Percentiles rank a stretch among this genome's conserved stretches.
These are phyloP conservation scores for Falco concolor DNA, from an alignment of 2,797 vertebrate genomes.

Conservation along the genomic window DNA sequence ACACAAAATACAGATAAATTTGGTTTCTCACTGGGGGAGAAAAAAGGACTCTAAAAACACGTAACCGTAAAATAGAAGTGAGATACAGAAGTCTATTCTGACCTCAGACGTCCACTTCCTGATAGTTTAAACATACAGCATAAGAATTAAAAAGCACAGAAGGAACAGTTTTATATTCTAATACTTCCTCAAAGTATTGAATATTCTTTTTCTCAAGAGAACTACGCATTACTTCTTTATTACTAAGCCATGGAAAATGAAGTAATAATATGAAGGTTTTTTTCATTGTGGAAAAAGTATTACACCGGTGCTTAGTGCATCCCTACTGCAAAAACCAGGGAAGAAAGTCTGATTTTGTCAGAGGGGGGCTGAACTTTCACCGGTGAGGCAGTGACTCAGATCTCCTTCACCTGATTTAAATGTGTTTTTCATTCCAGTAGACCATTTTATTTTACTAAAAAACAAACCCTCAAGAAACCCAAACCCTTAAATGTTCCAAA, in stretches of 20 bases:
- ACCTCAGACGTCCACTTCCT: neutral
- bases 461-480: neutral
- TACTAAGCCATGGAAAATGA: neutral
- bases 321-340: neutral
- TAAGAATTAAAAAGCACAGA: neutral
- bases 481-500: neutral
- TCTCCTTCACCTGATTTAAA: neutral
- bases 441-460: neutral
- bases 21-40: neutral
- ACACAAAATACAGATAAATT: neutral
- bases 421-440: neutral
- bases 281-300: neutral
- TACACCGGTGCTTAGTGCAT: neutral
- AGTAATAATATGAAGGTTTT: neutral
- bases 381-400: neutral
- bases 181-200: neutral
- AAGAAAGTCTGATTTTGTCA: neutral
- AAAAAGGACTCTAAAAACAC: neutral
- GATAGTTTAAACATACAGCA: neutral
- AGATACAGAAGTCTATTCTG: neutral
- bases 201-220: neutral
- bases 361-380: neutral
- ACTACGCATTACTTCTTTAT: neutral
- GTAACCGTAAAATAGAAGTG: neutral
- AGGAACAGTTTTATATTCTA: neutral